Conservation (phyloP, 2,113 vertebrate species). For the Zeus faber region DNA sequence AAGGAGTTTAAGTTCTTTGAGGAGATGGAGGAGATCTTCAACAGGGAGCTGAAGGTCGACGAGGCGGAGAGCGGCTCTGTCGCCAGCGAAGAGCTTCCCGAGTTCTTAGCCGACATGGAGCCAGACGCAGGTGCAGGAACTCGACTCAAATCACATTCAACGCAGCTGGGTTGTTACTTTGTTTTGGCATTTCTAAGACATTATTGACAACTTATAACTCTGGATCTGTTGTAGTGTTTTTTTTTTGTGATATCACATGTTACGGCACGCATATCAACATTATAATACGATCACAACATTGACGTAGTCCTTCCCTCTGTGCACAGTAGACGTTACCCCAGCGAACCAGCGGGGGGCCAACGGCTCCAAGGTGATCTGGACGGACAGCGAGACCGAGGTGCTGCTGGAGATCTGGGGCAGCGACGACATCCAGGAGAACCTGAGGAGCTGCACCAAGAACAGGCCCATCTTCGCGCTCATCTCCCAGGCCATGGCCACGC, state of each 20-base stretch:
- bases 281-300: no score
- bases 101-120: slow-evolving; percentile 10
- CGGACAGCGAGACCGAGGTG: slow-evolving; percentile 61
- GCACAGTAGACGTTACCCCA: background rate
- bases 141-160: no score
- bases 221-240: no score
- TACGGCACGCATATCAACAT: no score
- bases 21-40: slow-evolving; percentile 65
- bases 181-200: no score
- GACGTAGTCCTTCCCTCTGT: no score
- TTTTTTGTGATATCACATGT: no score
- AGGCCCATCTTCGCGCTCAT: slow-evolving; percentile 69
- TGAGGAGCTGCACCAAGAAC: slow-evolving; percentile 68
- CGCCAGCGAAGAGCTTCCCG: slow-evolving; percentile 36
- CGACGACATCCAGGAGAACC: slow-evolving; percentile 60
- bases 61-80: slow-evolving; percentile 1
- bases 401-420: slow-evolving; percentile 71
- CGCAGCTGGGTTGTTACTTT: no score
- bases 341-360: slow-evolving; percentile 45
- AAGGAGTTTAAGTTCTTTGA: slow-evolving; percentile 68
- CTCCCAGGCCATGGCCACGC: slow-evolving; percentile 56
- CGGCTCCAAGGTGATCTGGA: slow-evolving; percentile 63
- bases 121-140: no score
- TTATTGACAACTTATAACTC: no score
- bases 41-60: slow-evolving; percentile 44